Evolutionary conservation across 2,888 invertebrate species (phyloP), one percentile per base, ranked within the genome.

Genomic region (Cantharis nigra): DNA sequence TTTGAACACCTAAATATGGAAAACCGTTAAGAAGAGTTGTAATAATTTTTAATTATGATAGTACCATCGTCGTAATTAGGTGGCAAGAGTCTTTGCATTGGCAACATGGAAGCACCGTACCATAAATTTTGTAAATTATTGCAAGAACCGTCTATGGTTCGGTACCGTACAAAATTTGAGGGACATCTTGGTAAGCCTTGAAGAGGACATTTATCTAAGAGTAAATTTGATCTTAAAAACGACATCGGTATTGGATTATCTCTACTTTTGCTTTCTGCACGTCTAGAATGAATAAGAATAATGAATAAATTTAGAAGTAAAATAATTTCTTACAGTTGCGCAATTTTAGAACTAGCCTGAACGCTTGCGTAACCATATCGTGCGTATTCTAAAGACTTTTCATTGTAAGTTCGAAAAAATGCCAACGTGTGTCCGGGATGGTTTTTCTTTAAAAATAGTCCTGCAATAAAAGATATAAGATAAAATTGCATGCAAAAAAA

Each of bases 61-160:
- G 82, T 83, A 72, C 95, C 96, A 87, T 97, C 97, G 62, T 94
- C 92, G 89, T 97, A 97, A 69, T 92, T 92, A 0, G 97, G 94
- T 3, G 94, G 92, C 30, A 96, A 89, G 87, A 96, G 95, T 65
- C 97, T 91, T 84, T 94, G 94, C 85, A 96, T 94, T 0, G 96
- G 94, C 79, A 95, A 93, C 91, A 96, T 93, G 2, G 96, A 92
- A 5, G 96, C 93, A 0, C 97, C 97, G 93, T 94, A 94, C 87
- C 95, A 92, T 0, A 93, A 93, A 71, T 94, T 91, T 72, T 91
- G 90, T 72, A 93, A 88, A 89, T 97, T 97, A 89, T 97, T 97
- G 88, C 97, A 97, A 49, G 96, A 95, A 49, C 97, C 97, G 85
- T 97, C 96, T 74, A 95, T 92, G 0, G 96, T 95, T 72, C 97